Conservation (phyloP, 2,797 vertebrate species). For the Sebastes paucispinis region DNA sequence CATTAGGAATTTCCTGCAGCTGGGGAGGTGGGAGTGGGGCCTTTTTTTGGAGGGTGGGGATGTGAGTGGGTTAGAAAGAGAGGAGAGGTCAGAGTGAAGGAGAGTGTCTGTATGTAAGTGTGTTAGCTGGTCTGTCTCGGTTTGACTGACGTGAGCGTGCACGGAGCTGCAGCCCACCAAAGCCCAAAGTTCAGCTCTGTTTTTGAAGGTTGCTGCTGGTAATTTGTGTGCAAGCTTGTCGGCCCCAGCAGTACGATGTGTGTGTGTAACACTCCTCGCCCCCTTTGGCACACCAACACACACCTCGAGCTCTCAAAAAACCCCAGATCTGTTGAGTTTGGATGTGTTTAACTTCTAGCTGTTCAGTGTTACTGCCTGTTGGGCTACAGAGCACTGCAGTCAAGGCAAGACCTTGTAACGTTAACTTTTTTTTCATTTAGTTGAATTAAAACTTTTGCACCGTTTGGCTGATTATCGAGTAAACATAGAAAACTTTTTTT, state of each 20-base stretch:
- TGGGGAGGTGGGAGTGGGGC: constrained; percentile 81
- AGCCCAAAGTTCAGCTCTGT: constrained; percentile 43
- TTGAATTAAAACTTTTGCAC: constrained; percentile 32
- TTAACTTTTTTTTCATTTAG: constrained; percentile 2
- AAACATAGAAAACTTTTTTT: constrained; percentile 8
- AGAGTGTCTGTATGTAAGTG: constrained; percentile 40
- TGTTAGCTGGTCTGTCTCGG: constrained; percentile 45
- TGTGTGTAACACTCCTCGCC: constrained; percentile 28
- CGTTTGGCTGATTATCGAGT: constrained; percentile 11
- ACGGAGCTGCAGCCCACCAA: constrained; percentile 18
- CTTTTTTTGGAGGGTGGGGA: constrained; percentile 62
- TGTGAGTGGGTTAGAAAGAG: constrained; percentile 70
- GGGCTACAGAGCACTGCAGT: constrained; percentile 14
- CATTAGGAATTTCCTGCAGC: constrained; percentile 99
- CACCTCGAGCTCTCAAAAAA: constrained; percentile 31
- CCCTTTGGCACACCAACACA: constrained; percentile 31
- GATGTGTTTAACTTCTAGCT: constrained; percentile 19
- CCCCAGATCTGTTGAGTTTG: constrained; percentile 26
- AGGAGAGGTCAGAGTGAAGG: constrained; percentile 64
- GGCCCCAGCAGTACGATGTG: constrained; percentile 2
- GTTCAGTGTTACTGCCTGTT: constrained; percentile 15
- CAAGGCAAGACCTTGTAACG: constrained; percentile 18
- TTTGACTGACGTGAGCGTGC: constrained; percentile 43
- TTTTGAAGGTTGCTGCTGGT: constrained; percentile 22
- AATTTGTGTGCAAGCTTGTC: constrained; percentile 31